Evolutionary conservation across 2,113 vertebrate species (phyloP), one percentile per base, ranked within the genome.

Genomic region (Vulpes lagopus): DNA sequence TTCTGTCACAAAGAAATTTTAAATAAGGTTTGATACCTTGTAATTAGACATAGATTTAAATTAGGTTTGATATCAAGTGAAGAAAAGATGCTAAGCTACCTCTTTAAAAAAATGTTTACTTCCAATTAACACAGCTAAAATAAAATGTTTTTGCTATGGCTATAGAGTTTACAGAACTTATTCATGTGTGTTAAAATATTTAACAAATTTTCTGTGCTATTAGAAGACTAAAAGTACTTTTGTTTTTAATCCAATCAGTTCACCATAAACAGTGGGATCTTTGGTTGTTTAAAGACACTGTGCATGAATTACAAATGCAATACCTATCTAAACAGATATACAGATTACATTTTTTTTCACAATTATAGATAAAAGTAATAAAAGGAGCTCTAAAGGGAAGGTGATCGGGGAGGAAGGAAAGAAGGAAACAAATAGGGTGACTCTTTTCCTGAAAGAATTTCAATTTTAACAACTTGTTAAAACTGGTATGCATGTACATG

Each of bases 21-120:
- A 91, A 94, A 71, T 86, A 94, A 84, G 55, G 64, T 65, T 74
- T 93, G 17, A n/a, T 93, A 59, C 38, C 69, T 90, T 79, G 0
- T 90, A 90, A 90, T 85, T 84, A 91, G 79, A 93, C 67, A 27
- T 23, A 65, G 85, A 79, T 94, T 98, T 89, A 95, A 98, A 94
- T 90, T 71, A 91, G 22, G 14, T 89, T 91, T 94, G n/a, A 65
- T 95, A 83, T 71, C 51, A 83, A 96, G n/a, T 88, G 94, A 84
- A 73, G 55, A 90, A 88, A 96, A 94, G 92, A 14, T 86, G 30
- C 32, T 87, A 57, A 95, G 51, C 27, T 17, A 43, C 35, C 23
- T 76, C 79, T 83, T 92, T 95, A 74, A 43, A 83, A 94, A 96
- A 95, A 67, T 60, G 74, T 87, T 96, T 91, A 78, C 14, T 84